These are phyloP conservation scores for Iphiclides podalirius DNA, from an alignment of 2,888 invertebrate species.

Conservation along the genomic window DNA sequence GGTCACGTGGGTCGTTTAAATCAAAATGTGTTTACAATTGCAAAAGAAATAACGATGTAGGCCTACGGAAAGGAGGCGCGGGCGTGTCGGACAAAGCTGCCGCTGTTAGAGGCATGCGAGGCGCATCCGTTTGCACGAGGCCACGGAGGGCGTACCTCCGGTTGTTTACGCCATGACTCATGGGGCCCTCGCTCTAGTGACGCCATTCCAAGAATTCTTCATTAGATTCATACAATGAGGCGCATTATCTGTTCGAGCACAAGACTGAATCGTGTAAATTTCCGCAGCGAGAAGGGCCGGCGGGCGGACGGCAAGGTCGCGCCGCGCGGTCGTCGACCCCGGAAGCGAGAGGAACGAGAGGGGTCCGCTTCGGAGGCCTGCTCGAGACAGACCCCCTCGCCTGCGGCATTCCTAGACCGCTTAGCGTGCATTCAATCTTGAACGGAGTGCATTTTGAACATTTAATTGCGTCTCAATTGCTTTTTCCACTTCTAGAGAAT, in stretches of 20 bases:
- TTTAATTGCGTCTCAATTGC: slow-evolving; percentile 19
- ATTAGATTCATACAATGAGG: slow-evolving; percentile 25
- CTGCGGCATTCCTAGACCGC: slow-evolving; percentile 41
- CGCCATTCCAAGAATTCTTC: slow-evolving; percentile 38
- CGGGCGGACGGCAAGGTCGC: slow-evolving; percentile 49
- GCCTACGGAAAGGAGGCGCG: slow-evolving; percentile 5
- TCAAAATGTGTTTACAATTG: slow-evolving; percentile 19
- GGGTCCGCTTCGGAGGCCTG: slow-evolving; percentile 20
- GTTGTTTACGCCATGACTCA: slow-evolving; percentile 67
- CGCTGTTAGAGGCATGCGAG: too few species aligned
- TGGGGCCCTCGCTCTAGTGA: slow-evolving; percentile 44
- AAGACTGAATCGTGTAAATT: slow-evolving; percentile 8
- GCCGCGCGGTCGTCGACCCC: slow-evolving; percentile 55
- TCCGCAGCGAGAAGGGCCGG: slow-evolving; percentile 18
- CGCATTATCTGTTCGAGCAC: slow-evolving; percentile 1
- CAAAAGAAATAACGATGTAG: slow-evolving; percentile 1
- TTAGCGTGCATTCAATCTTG: slow-evolving; percentile 44
- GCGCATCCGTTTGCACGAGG: slow-evolving; percentile 40
- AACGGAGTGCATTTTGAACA: slow-evolving; percentile 2
- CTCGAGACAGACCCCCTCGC: slow-evolving; percentile 29
- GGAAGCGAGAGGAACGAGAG: slow-evolving; percentile 40
- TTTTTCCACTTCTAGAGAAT: slow-evolving; percentile 16
- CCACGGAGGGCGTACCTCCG: slow-evolving; percentile 54
- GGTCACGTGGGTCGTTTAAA: slow-evolving; percentile 12
- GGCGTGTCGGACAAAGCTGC: neutral